A percentile compares a stretch with the other conserved stretches of the same genome.
Conservation (phyloP, 2,888 invertebrate genomes). For the Pomacea canaliculata region DNA sequence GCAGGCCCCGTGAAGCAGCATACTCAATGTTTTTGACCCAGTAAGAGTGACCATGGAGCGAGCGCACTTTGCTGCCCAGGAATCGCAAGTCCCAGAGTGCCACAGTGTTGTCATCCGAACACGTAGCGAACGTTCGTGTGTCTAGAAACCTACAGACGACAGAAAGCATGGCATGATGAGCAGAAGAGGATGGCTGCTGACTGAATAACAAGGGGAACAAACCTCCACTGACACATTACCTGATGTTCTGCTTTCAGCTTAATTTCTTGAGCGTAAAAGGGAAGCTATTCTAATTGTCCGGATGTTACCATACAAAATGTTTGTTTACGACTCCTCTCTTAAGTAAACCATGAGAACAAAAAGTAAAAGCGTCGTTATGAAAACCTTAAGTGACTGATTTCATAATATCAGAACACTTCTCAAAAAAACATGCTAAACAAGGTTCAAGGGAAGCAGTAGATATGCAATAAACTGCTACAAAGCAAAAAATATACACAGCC, state of each 20-base stretch:
- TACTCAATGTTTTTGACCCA: constrained; percentile 98
- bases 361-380: too few relatives aligned
- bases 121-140: constrained; percentile 88
- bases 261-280: background rate
- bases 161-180: constrained; percentile 27
- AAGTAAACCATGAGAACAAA: too few relatives aligned
- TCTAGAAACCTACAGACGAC: constrained; percentile 81
- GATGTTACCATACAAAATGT: too few relatives aligned
- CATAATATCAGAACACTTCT: too few relatives aligned
- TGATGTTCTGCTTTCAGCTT: background rate
- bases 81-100: constrained; percentile 94
- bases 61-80: constrained; percentile 81
- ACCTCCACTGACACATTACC: background rate
- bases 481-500: too few relatives aligned
- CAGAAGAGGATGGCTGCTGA: background rate
- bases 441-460: too few relatives aligned
- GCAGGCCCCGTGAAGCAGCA: constrained; percentile 83
- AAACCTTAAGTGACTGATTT: too few relatives aligned
- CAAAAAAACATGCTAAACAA: too few relatives aligned
- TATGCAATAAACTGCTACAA: too few relatives aligned
- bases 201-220: too few relatives aligned
- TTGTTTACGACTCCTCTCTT: too few relatives aligned
- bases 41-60: constrained; percentile 88
- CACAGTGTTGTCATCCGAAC: constrained; percentile 93
- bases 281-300: too few relatives aligned